phyloP scores from a whole-genome alignment of 2,888 invertebrate genomes.

The Oasisia sp. region DNA sequence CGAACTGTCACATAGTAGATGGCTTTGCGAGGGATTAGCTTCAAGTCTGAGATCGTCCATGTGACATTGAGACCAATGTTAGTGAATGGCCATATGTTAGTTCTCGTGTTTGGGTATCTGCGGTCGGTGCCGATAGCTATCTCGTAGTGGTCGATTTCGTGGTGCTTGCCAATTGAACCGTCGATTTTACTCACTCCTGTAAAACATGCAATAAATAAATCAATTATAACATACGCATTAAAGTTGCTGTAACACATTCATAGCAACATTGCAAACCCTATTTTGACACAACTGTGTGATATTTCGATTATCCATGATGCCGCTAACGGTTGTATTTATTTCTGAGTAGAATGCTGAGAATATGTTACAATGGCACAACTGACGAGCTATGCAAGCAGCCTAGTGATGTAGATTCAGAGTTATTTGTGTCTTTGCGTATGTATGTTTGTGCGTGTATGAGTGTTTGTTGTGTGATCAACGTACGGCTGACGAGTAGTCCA shows the following conservation, averaged over 20 bases:
- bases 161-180: constrained; percentile 25
- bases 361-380: too few species aligned
- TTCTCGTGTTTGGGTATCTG: constrained; percentile 31
- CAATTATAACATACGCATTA: too few species aligned
- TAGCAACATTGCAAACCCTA: not conserved
- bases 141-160: constrained; percentile 33
- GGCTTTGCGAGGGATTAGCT: constrained; percentile 30
- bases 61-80: constrained; percentile 34
- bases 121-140: constrained; percentile 34
- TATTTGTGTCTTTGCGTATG: too few species aligned
- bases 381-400: too few species aligned
- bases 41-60: constrained; percentile 26
- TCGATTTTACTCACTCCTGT: not conserved
- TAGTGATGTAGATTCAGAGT: too few species aligned
- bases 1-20: constrained; percentile 35
- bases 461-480: not conserved
- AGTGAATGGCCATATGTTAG: constrained; percentile 30
- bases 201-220: too few species aligned
- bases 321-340: too few species aligned
- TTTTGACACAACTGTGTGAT: too few species aligned
- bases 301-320: too few species aligned
- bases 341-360: too few species aligned
- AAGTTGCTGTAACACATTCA: too few species aligned
- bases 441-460: too few species aligned
- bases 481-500: not conserved